Conservation (phyloP, 2,113 vertebrate species). For the Falcunculus frontatus region DNA sequence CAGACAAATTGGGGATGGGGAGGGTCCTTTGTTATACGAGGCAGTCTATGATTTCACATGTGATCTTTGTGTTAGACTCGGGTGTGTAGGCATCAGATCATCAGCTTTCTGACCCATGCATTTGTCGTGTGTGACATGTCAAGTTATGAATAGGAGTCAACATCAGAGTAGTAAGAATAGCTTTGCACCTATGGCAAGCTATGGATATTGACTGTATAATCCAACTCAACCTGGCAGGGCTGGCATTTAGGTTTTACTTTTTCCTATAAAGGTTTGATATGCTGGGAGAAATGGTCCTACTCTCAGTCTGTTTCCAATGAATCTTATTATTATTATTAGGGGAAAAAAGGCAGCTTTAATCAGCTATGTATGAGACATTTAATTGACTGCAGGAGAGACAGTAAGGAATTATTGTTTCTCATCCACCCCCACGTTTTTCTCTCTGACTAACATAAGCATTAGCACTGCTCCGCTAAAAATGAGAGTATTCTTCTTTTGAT, state of each 20-base stretch:
- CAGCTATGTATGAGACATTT: background rate
- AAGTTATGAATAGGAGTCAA: background rate
- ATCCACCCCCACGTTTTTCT: background rate
- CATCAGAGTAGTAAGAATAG: background rate
- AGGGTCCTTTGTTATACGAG: fast-evolving
- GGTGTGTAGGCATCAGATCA: background rate
- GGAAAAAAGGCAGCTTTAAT: background rate
- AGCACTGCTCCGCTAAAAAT: background rate
- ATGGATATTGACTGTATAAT: background rate
- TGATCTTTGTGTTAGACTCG: background rate
- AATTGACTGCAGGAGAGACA: background rate
- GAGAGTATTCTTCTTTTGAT: background rate
- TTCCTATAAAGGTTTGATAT: background rate
- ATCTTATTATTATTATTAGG: background rate
- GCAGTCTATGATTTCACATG: background rate
- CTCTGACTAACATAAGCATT: background rate
- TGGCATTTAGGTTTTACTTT: background rate
- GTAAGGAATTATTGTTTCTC: background rate
- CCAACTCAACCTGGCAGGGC: background rate
- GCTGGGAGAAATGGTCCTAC: background rate
- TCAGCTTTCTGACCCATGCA: background rate
- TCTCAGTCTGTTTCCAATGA: background rate
- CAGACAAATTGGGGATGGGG: background rate
- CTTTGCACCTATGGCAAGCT: background rate
- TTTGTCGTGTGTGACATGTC: background rate